Evolutionary conservation across 2,888 invertebrate genomes (phyloP).

Genomic region (Xylota segnis): DNA sequence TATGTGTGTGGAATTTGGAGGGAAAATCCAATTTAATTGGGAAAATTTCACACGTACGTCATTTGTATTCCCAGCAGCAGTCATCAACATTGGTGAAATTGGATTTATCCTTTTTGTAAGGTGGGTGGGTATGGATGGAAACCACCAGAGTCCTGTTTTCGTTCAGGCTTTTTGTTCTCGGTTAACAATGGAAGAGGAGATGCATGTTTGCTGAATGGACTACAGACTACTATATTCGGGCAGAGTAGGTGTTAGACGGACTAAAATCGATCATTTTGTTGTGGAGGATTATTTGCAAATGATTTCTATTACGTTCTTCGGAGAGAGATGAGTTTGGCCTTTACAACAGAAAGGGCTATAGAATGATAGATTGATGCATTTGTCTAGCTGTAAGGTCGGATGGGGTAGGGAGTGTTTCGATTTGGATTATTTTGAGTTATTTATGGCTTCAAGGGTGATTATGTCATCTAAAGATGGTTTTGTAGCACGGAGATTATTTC

Average conservation of each 20-base stretch:
- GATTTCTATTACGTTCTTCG: constrained; percentile 67
- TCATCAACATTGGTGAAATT: constrained; percentile 74
- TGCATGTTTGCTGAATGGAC: constrained; percentile 22
- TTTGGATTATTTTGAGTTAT: constrained; percentile 18
- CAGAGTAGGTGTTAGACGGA: constrained; percentile 14
- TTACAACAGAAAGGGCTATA: background rate
- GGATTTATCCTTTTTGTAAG: constrained; percentile 75
- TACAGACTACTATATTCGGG: background rate
- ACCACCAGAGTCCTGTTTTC: constrained; percentile 29
- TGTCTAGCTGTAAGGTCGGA: constrained; percentile 19
- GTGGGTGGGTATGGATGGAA: background rate
- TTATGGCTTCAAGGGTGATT: constrained; percentile 22
- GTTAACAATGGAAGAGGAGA: constrained; percentile 23
- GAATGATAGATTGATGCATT: constrained; percentile 59
- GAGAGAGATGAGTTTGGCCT: constrained; percentile 45
- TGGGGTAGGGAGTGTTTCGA: background rate
- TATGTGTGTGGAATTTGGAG: constrained; percentile 20
- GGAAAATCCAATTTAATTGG: constrained; percentile 82
- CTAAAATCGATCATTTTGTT: constrained; percentile 70
- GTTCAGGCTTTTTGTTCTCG: constrained; percentile 20
- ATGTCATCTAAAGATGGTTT: constrained; percentile 8
- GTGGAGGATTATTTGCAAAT: constrained; percentile 71
- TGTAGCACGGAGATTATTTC: background rate
- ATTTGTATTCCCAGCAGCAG: constrained; percentile 81
- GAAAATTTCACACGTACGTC: constrained; percentile 83